Conservation (phyloP, 2,888 invertebrate genomes). For the Drosophila tanythrix region DNA sequence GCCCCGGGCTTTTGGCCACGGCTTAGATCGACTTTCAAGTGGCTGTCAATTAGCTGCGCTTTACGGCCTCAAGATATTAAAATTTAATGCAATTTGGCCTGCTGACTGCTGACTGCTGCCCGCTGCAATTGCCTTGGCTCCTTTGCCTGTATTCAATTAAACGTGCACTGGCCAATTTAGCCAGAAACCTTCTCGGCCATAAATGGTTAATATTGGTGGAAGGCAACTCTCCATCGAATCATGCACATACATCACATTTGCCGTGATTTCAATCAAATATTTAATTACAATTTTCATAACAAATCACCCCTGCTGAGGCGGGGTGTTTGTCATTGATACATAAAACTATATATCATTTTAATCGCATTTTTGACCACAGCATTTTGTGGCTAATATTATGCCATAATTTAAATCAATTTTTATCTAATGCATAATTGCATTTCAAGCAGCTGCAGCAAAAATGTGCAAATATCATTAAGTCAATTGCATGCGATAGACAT, state of each 20-base stretch:
- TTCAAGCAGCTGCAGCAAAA: conserved; percentile 50
- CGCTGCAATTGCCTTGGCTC: conserved; percentile 8
- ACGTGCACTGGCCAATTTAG: not conserved
- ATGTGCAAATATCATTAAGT: conserved; percentile 61
- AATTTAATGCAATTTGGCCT: conserved; percentile 34
- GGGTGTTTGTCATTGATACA: not conserved
- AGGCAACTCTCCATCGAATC: conserved; percentile 7
- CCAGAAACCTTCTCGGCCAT: not conserved
- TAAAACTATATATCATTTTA: conserved; percentile 28
- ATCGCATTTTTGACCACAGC: conserved; percentile 37
- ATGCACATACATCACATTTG: conserved; percentile 42
- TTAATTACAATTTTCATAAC: conserved; percentile 53
- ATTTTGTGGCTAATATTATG: conserved; percentile 41
- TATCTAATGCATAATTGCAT: conserved; percentile 55
- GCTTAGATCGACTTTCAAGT: conserved; percentile 34
- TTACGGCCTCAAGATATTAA: conserved; percentile 44
- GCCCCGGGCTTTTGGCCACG: conserved; percentile 19
- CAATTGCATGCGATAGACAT: conserved; percentile 33
- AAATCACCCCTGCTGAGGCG: conserved; percentile 23
- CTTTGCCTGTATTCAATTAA: conserved; percentile 32
- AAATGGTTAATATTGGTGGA: conserved; percentile 47
- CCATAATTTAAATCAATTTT: conserved; percentile 56
- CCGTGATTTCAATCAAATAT: conserved; percentile 49
- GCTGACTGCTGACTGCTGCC: not conserved
- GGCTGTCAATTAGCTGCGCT: conserved; percentile 66